Conservation (phyloP, 2,797 vertebrate species). For the Oryzias dopingdopingensis region DNA sequence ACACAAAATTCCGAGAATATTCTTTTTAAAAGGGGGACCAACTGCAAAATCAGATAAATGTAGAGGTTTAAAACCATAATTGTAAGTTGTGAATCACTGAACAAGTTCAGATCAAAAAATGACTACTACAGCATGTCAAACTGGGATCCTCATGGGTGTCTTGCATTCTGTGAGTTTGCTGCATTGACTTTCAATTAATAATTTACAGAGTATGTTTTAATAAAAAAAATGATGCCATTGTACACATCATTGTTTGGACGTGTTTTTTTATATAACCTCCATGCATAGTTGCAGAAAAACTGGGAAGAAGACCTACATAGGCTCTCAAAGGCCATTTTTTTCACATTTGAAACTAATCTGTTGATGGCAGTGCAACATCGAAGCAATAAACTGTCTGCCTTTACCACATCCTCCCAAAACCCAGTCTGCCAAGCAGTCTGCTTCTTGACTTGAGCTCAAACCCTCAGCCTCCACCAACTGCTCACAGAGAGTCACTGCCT, state of each 20-base stretch:
- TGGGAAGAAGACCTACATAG: neutral
- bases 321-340: constrained; percentile 15
- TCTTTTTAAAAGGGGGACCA: no score
- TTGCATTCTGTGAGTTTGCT: constrained; percentile 17
- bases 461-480: constrained; percentile 37
- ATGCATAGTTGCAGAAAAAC: neutral
- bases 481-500: constrained; percentile 54
- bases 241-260: constrained; percentile 22
- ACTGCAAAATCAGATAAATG: neutral
- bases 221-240: constrained; percentile 2
- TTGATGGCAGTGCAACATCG: constrained; percentile 45
- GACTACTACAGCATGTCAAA: constrained; percentile 28
- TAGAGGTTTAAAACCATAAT: neutral
- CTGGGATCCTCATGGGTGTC: constrained; percentile 27
- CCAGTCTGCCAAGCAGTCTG: constrained; percentile 31
- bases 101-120: constrained; percentile 8
- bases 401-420: constrained; percentile 19
- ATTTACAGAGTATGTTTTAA: constrained; percentile 29
- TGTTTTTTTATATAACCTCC: neutral
- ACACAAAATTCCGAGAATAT: no score
- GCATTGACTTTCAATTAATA: constrained; percentile 58
- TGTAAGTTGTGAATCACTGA: constrained; percentile 18
- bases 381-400: constrained; percentile 37
- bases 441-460: constrained; percentile 40
- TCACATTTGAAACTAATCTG: constrained; percentile 26